Conservation (phyloP, 2,113 vertebrate genomes). For the Hystrix brachyura region DNA sequence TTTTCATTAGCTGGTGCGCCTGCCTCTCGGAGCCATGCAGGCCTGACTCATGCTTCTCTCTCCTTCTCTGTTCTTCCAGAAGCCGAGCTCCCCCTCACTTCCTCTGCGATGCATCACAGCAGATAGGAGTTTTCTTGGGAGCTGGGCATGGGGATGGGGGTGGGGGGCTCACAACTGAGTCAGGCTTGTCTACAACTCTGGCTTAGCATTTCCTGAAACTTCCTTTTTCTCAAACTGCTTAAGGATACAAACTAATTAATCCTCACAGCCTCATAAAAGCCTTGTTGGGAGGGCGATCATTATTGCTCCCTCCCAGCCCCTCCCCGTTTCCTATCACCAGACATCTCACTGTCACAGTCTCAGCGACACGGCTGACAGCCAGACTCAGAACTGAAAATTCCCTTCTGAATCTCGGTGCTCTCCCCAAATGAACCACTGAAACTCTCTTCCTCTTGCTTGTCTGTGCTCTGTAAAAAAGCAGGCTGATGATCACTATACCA, state of each 20-base stretch:
- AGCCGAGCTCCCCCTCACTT: background rate
- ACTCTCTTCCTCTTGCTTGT: background rate
- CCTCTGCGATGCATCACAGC: background rate
- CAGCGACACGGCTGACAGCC: constrained; percentile 4
- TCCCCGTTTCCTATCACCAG: constrained; percentile 18
- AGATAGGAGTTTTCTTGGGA: constrained; percentile 30
- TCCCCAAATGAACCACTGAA: background rate
- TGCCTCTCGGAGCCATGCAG: background rate
- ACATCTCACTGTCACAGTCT: background rate
- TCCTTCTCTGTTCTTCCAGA: constrained; percentile 2
- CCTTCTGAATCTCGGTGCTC: constrained; percentile 31
- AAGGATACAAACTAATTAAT: constrained; percentile 74
- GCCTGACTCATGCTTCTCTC: constrained; percentile 65
- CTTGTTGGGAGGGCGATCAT: constrained; percentile 67
- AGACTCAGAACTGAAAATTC: constrained; percentile 50
- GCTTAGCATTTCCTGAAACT: constrained; percentile 51
- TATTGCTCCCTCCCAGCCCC: background rate
- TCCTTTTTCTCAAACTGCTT: constrained; percentile 70
- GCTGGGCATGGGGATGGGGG: background rate
- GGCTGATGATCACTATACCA: background rate
- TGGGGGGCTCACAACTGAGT: constrained; percentile 31
- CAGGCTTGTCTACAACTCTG: constrained; percentile 61
- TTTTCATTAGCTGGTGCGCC: constrained; percentile 12
- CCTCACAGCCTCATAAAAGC: constrained; percentile 56
- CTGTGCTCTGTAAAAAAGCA: background rate